Percentiles rank a stretch among this genome's conserved stretches.
These are phyloP conservation scores for Drosophila rhopaloa DNA, from an alignment of 1,140 invertebrate genomes.

Conservation along the genomic window DNA sequence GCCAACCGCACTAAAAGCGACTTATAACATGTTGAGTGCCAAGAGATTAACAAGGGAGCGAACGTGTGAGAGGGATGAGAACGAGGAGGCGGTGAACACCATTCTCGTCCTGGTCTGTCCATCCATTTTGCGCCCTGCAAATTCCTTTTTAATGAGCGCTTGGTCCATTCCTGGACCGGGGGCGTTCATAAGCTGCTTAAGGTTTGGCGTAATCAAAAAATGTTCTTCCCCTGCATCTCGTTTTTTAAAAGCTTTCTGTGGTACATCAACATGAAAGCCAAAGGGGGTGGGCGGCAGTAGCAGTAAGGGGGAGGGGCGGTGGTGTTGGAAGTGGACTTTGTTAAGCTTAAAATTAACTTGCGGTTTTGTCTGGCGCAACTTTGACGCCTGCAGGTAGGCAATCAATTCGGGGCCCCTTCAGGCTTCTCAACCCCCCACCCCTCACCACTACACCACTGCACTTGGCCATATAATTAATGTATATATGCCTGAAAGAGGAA, in stretches of 20 bases:
- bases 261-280: constrained; percentile 70
- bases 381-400: constrained; percentile 80
- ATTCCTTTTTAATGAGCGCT: constrained; percentile 84
- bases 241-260: constrained; percentile 80
- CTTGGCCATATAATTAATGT: constrained; percentile 80
- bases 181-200: constrained; percentile 75
- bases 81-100: background rate
- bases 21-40: constrained; percentile 84
- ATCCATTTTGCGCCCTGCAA: constrained; percentile 55
- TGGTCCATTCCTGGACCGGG: constrained; percentile 36
- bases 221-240: constrained; percentile 26
- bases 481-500: constrained; percentile 47
- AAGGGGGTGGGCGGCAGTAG: background rate
- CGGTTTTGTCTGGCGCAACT: constrained; percentile 75
- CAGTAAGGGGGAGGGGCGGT: background rate
- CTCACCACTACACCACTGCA: constrained; percentile 49
- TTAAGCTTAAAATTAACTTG: constrained; percentile 83
- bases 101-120: constrained; percentile 3
- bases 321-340: constrained; percentile 49
- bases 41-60: constrained; percentile 75
- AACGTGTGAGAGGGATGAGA: constrained; percentile 31
- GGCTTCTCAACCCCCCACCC: background rate
- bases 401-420: constrained; percentile 59
- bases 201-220: constrained; percentile 81
- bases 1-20: constrained; percentile 82